Percentiles rank a stretch among this genome's conserved stretches.
Evolutionary conservation across 1,140 invertebrate genomes (phyloP).

Genomic region (Paracyclopina nana): DNA sequence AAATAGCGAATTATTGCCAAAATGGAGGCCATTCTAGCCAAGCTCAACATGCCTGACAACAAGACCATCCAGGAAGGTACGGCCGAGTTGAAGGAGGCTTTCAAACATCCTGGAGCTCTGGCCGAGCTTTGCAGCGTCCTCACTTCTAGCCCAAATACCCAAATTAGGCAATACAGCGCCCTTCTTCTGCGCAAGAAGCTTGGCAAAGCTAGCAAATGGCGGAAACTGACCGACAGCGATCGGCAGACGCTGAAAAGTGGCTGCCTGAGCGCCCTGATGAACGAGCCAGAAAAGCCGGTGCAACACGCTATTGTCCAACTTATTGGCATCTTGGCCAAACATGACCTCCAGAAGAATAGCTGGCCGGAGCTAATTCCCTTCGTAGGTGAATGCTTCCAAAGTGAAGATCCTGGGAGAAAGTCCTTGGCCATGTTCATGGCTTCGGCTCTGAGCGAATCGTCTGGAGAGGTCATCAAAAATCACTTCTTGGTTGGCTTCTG

Average conservation of each 20-base stretch:
- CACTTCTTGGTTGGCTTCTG: too few species aligned
- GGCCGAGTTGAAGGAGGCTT: conserved; percentile 36
- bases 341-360: too few species aligned
- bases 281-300: neutral
- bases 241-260: conserved; percentile 28
- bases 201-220: conserved; percentile 37
- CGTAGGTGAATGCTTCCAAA: neutral
- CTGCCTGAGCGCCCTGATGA: neutral
- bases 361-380: conserved; percentile 11
- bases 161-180: conserved; percentile 45
- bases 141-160: conserved; percentile 29
- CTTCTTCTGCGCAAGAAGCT: conserved; percentile 40
- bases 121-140: conserved; percentile 36
- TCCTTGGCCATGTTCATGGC: neutral
- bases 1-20: too few species aligned
- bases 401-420: neutral
- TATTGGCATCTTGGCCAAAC: neutral
- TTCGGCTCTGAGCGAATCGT: neutral
- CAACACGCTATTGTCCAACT: neutral
- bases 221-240: conserved; percentile 31
- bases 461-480: neutral
- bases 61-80: conserved; percentile 27
- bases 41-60: conserved; percentile 10
- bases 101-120: conserved; percentile 39
- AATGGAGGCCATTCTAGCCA: conserved; percentile 13